A percentile compares a stretch with the other conserved stretches of the same genome.
Conservation (phyloP, 2,797 vertebrate genomes). For the Halcyon smyrnensis region DNA sequence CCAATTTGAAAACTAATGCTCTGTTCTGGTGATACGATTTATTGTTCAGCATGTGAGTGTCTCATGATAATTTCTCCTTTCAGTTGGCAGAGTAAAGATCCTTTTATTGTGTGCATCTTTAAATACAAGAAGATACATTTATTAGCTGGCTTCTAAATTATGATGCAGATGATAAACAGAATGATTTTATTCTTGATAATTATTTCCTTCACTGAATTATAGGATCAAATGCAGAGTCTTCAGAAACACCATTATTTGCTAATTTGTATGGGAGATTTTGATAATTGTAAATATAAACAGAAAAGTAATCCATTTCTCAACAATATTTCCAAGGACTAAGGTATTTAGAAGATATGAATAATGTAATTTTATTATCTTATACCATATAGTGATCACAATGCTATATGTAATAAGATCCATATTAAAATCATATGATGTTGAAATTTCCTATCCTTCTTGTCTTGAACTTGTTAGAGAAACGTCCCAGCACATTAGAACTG, state of each 20-base stretch:
- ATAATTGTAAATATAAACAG: background rate
- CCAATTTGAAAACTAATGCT: background rate
- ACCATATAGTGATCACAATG: background rate
- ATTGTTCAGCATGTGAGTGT: background rate
- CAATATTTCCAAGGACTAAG: background rate
- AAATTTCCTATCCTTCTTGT: background rate
- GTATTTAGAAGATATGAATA: background rate
- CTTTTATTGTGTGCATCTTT: background rate
- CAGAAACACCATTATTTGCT: background rate
- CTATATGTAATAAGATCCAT: background rate
- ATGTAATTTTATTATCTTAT: background rate
- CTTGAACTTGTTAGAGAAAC: background rate
- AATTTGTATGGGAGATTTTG: background rate
- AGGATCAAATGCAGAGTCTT: background rate
- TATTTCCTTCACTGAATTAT: background rate
- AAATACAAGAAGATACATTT: background rate
- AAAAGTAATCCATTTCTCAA: background rate
- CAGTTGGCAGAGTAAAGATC: background rate
- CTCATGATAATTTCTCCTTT: background rate
- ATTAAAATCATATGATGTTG: background rate
- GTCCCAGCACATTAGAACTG: background rate
- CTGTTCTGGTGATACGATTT: background rate
- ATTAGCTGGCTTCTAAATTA: background rate
- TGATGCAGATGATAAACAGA: background rate
- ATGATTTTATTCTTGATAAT: background rate